Base-by-base conservation (phyloP, 2,888 invertebrate species). In the Penaeus monodon region DNA sequence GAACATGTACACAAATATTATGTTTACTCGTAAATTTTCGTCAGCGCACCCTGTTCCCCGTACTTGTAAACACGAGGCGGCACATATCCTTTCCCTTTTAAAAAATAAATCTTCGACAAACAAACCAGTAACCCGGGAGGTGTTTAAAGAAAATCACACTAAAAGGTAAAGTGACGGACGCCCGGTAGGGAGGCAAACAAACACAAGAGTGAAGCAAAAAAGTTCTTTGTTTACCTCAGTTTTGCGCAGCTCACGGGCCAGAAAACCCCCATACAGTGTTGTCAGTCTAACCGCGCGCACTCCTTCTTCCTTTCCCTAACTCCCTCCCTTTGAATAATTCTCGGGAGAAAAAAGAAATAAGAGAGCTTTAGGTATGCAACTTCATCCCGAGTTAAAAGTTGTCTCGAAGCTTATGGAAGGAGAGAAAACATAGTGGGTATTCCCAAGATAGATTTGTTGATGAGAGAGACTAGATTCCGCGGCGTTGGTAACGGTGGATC, bases 141-240 rank as follows among this genome's bases (percentile, higher is more conserved):
- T 77, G 77, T 81, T 73, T 73, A 63, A 29, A 74, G 74, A 82
- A 29, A 70, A 38, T 29, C 73, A 33, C 82, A 74, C 73, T 81
- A 81, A 63, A 63, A 73, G 49, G 33, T 27, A 64, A 20, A 82
- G 81, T 70, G 82, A 82, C 24, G 82, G 82, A 82, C 82, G 81
- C 27, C 10, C 74, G 64, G 63, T 14, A 22, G 82, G 70, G 29
- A 73, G 66, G 82, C 63, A 82, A 82, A 82, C 82, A 82, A 82
- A 82, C 82, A 82, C 22, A 38, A 20, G 73, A 63, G 73, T 33
- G 73, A 82, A 82, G 74, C 33, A 70, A 73, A 44, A 74, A 82
- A 38, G n/a, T 17, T 49, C 82, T 74, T 29, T 82, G 82, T 82
- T 84, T 84, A 84, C 84, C n/a, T 66, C 63, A 65, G 73, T 82